Base-by-base conservation (phyloP, 2,797 vertebrate species). In the Pseudomugil gertrudae region DNA sequence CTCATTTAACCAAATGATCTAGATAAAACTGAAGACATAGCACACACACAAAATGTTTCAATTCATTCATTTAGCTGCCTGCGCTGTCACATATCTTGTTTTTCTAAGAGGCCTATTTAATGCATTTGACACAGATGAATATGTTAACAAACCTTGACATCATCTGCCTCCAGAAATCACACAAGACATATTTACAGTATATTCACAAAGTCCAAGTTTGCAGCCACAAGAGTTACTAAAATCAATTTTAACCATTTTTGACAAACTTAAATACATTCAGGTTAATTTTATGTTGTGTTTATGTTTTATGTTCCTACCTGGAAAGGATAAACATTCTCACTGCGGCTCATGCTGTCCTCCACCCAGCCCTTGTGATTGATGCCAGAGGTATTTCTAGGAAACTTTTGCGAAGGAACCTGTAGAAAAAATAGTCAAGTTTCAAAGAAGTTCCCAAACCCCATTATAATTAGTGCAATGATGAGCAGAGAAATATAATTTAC, bases 341-440 rank as follows among this genome's bases (percentile, higher is more conserved):
- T 95, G 87, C 97, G 95, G 71, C 95, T 95, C 94, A 98, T 93
- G 77, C 91, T 94, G 74, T 99, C 98, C 67, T 99, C 98, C 91
- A 98, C 95, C 98, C 98, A 99, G 7, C 96, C 96, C 85, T 99
- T 99, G 57, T 96, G 95, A 94, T 95, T 96, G 88, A 99, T 98
- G 77, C 95, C 94, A 29, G 97, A 96, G 90, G 92, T 96, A 91
- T 97, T 96, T 79, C 98, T 95, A 78, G 96, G 92, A n/a, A 97
- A 99, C 90, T 98, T 99, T 94, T 98, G 98, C 47, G 96, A 94
- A 72, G 96, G 95, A 84, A 97, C 94, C 90, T 99, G 95, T 24
- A 36, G 45, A 53, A 60, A 26, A 85, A 19, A 69, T 30, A 2
- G n/a, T 26, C 54, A 2, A 30, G 15, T 74, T 72, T 71, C 6